phyloP scores from a whole-genome alignment of 2,113 vertebrate genomes.

The Ammodytes dubius region DNA sequence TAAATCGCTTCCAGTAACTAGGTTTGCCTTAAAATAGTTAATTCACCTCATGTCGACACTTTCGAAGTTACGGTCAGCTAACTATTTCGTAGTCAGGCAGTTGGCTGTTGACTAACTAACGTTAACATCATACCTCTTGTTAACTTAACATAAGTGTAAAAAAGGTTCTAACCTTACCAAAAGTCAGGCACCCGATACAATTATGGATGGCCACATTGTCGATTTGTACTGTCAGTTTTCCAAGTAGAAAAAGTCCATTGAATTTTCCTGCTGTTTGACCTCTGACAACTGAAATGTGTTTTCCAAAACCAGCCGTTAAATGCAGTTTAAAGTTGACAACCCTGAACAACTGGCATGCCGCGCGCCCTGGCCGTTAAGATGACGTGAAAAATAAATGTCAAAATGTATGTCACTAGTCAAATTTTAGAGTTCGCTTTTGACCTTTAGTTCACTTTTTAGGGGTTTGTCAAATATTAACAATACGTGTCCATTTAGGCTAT shows the following conservation, averaged over 20 bases:
- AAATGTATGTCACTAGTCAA: background rate
- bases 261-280: background rate
- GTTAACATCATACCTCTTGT: background rate
- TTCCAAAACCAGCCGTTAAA: background rate
- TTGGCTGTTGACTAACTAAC: background rate
- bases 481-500: background rate
- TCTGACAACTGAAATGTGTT: no score
- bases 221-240: background rate
- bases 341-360: background rate
- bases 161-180: conserved; percentile 2
- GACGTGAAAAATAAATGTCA: background rate
- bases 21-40: background rate
- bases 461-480: no score
- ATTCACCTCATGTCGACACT: no score
- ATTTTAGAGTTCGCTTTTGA: background rate
- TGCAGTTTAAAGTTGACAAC: background rate
- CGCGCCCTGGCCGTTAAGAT: conserved; percentile 4
- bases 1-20: background rate
- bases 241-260: background rate
- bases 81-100: background rate
- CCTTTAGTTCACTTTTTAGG: background rate
- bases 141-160: background rate
- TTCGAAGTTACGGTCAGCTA: background rate
- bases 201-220: background rate
- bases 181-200: background rate